phyloP scores from a whole-genome alignment of 1,140 invertebrate species.

The Bombus breviceps region DNA sequence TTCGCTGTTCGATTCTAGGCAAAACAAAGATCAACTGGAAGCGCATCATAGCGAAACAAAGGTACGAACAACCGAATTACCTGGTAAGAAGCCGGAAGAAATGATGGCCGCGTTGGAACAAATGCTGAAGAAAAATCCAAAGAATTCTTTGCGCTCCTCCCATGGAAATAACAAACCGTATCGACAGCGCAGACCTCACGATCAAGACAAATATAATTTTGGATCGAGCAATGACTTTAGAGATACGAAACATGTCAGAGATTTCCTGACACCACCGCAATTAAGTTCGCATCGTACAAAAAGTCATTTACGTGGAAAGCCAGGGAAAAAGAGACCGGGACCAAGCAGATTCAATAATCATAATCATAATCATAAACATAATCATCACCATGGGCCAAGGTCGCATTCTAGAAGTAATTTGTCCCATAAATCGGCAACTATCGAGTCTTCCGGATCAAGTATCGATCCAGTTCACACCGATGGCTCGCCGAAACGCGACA shows the following conservation, averaged over 20 bases:
- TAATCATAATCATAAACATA: background rate
- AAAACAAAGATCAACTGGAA: constrained; percentile 72
- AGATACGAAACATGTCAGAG: constrained; percentile 63
- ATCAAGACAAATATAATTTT: constrained; percentile 41
- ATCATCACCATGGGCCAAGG: constrained; percentile 39
- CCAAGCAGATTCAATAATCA: constrained; percentile 52
- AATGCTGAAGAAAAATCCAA: constrained; percentile 66
- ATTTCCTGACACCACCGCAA: constrained; percentile 78
- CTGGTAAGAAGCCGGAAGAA: constrained; percentile 68
- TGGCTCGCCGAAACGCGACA: background rate
- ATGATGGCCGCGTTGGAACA: constrained; percentile 73
- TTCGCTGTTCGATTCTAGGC: constrained; percentile 63
- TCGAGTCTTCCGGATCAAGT: constrained; percentile 65
- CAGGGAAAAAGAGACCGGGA: constrained; percentile 71
- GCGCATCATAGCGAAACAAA: constrained; percentile 78
- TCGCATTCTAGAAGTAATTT: constrained; percentile 50
- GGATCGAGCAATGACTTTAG: constrained; percentile 53
- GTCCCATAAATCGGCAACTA: constrained; percentile 44
- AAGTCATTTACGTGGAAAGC: constrained; percentile 75
- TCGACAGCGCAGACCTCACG: constrained; percentile 42
- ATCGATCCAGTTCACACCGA: background rate
- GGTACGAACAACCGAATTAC: constrained; percentile 65
- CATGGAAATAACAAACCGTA: constrained; percentile 50
- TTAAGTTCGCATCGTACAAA: constrained; percentile 72
- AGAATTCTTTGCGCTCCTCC: constrained; percentile 59